Base-by-base conservation (phyloP, 2,888 invertebrate genomes). In the Dioctria rufipes region DNA sequence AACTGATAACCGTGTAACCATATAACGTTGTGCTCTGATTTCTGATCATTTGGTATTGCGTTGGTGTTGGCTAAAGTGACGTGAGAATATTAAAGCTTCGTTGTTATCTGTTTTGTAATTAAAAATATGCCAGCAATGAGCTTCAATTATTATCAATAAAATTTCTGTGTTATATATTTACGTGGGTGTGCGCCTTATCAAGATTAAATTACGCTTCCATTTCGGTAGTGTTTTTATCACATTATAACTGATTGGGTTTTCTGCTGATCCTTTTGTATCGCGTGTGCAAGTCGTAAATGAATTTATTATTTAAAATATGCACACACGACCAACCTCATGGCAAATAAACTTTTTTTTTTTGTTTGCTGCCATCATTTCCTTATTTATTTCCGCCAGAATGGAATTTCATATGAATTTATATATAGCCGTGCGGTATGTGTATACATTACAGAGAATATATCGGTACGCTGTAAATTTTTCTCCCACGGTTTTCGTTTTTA, bases 401-500 rank as follows among this genome's bases (percentile, higher is more conserved):
- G 60, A 42, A 73, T 73, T 73, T 51, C 43, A 54, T 42, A 73
- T 13, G 51, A 73, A 73, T 73, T 73, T 42, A 13, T 42, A 58
- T 39, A 58, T 43, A 11, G 69, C 40, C 60, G 6, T 8, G 54
- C n/a, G 9, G 11, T 58, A 42, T 25, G 25, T 25, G 25, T 25
- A 25, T 25, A 25, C 25, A 25, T 25, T 25, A 25, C 25, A 25
- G 25, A 25, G 25, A 25, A 25, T 25, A 25, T 25, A 25, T 25
- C 2, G 25, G 0, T 25, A 2, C 25, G 25, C 25, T 25, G 25
- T 25, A 73, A 39, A 73, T 73, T 73, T 73, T 73, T 73, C 60
- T 73, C 73, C 73, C 73, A 73, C 73, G 73, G 73, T 73, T 73
- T 73, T 73, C 73, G 73, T 39, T 73, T 73, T 73, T 73, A 73